A percentile compares a stretch with the other conserved stretches of the same genome.
These are phyloP conservation scores for Pelosia muscerda DNA, from an alignment of 2,888 invertebrate genomes.

Conservation along the genomic window DNA sequence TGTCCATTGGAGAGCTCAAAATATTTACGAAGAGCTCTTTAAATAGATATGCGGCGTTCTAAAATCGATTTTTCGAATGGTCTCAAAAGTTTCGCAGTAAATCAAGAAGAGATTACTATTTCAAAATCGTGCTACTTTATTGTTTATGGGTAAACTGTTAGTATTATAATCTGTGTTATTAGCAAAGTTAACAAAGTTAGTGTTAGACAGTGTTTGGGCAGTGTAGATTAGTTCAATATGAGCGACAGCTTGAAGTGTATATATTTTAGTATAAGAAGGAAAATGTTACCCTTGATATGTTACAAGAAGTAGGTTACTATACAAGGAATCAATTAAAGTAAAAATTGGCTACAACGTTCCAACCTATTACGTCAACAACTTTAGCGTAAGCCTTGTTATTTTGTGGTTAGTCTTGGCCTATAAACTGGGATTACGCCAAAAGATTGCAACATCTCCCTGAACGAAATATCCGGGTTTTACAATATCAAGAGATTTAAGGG, in stretches of 20 bases:
- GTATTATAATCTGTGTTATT: constrained; percentile 2
- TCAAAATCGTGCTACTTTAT: constrained; percentile 1
- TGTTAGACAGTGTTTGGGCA: neutral
- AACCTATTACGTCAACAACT: constrained; percentile 31
- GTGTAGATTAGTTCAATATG: neutral
- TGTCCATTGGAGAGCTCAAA: constrained; percentile 39
- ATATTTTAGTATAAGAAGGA: no score
- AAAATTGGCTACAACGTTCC: constrained; percentile 24
- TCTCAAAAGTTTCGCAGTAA: constrained; percentile 36
- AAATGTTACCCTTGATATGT: neutral
- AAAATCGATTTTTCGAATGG: constrained; percentile 40
- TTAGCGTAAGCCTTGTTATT: constrained; percentile 41
- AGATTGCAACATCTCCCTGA: constrained; percentile 40
- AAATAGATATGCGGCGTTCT: constrained; percentile 28
- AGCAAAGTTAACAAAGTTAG: neutral
- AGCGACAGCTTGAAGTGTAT: neutral
- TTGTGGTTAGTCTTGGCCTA: constrained; percentile 43
- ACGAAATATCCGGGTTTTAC: constrained; percentile 37
- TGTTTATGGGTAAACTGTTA: constrained; percentile 2
- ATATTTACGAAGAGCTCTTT: constrained; percentile 21
- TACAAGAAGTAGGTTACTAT: neutral
- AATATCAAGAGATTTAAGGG: constrained; percentile 44
- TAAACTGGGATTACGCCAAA: constrained; percentile 43
- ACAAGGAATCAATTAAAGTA: constrained; percentile 35
- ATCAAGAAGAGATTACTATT: constrained; percentile 33